These are phyloP conservation scores for Acanthornis magna DNA, from an alignment of 2,797 vertebrate species.

Conservation along the genomic window DNA sequence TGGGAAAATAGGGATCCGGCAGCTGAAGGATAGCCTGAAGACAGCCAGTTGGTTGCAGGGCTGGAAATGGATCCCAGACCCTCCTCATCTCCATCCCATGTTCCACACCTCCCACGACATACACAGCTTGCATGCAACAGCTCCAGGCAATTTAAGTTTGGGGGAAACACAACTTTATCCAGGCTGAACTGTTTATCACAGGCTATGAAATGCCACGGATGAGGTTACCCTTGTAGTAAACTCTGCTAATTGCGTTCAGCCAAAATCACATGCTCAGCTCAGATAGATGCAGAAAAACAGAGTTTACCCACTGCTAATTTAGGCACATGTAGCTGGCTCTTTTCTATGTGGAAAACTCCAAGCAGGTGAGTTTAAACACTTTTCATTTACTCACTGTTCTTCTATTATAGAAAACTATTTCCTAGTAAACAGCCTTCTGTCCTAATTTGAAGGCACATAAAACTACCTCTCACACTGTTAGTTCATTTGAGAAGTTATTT, in stretches of 20 bases:
- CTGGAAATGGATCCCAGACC: constrained; percentile 12
- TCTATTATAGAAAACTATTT: background rate
- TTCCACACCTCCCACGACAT: background rate
- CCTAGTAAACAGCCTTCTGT: background rate
- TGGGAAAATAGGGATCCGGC: background rate
- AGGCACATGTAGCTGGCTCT: background rate
- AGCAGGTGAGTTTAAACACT: background rate
- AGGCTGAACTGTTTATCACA: constrained; percentile 2
- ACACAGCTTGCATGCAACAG: background rate
- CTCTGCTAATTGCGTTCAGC: constrained; percentile 7
- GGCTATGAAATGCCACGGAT: background rate
- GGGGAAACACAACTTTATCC: background rate
- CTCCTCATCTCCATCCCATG: background rate
- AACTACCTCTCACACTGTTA: background rate
- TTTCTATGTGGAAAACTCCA: background rate
- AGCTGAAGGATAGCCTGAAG: background rate
- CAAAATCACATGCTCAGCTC: background rate
- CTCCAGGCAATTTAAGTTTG: background rate
- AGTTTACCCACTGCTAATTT: background rate
- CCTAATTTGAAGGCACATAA: background rate
- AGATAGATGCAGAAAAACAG: background rate
- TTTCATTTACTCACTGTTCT: background rate
- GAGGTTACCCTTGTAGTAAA: constrained; percentile 28
- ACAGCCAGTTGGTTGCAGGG: background rate
- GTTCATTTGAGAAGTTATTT: background rate